phyloP scores from a whole-genome alignment of 2,113 vertebrate genomes.

The Petrocephalus microphthalmus region DNA sequence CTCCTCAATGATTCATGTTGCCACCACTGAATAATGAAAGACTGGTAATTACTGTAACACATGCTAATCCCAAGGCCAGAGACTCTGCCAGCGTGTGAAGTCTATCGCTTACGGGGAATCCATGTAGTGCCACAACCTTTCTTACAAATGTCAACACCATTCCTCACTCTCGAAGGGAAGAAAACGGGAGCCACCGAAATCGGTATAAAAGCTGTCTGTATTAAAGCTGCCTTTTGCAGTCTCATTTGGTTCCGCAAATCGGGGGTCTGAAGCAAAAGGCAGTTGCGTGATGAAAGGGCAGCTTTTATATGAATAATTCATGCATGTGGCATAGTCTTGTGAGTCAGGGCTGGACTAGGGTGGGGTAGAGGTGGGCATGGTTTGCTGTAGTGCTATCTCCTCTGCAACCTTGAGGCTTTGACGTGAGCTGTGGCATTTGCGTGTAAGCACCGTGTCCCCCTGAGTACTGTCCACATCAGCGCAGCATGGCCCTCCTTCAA shows the following conservation, averaged over 20 bases:
- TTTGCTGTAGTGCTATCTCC: neutral
- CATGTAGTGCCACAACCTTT: neutral
- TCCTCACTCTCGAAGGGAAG: neutral
- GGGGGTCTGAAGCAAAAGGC: slow-evolving; percentile 34
- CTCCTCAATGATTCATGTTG: slow-evolving; percentile 58
- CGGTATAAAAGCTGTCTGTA: neutral
- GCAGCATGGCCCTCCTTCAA: slow-evolving; percentile 21
- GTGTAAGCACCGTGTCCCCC: slow-evolving; percentile 35
- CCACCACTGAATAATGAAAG: slow-evolving; percentile 57
- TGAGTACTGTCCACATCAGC: slow-evolving; percentile 35
- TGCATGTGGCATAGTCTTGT: slow-evolving; percentile 33
- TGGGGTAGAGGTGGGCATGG: neutral
- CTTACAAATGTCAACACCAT: neutral
- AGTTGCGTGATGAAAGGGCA: slow-evolving; percentile 36
- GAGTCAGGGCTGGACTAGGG: slow-evolving; percentile 17
- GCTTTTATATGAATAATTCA: slow-evolving; percentile 39
- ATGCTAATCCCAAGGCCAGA: slow-evolving; percentile 42
- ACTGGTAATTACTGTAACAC: slow-evolving; percentile 52
- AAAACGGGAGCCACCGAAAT: neutral
- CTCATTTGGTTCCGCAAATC: slow-evolving; percentile 19
- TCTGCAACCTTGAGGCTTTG: neutral
- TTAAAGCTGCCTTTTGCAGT: neutral
- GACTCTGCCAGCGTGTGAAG: slow-evolving; percentile 38
- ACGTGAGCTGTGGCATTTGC: neutral
- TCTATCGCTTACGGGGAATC: slow-evolving; percentile 33